Conservation (phyloP, 1,140 invertebrate genomes). For the Oreohelix idahoensis region DNA sequence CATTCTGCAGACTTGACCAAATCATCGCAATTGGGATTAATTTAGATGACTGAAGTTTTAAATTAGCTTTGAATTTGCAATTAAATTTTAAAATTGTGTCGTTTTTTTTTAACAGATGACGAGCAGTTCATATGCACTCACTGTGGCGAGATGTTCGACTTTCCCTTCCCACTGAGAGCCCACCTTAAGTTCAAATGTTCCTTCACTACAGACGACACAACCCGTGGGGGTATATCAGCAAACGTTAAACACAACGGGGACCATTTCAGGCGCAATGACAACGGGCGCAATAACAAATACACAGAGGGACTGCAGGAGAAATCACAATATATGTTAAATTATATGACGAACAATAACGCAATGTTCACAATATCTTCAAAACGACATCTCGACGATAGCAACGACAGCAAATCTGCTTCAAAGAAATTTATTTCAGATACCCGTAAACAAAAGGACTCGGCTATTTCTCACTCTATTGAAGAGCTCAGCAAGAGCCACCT, state of each 20-base stretch:
- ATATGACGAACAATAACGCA: constrained; percentile 30
- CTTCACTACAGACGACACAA: constrained; percentile 17
- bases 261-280: background rate
- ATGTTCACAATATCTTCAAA: background rate
- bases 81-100: no score
- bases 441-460: background rate
- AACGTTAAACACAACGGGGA: background rate
- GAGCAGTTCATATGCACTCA: constrained; percentile 59
- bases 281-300: background rate
- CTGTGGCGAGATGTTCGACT: constrained; percentile 67
- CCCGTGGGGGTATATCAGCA: background rate
- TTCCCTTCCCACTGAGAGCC: constrained; percentile 64
- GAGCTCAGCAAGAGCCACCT: constrained; percentile 31
- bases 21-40: no score
- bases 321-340: background rate
- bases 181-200: constrained; percentile 68
- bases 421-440: background rate
- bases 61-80: no score
- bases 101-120: no score
- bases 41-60: no score
- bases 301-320: background rate
- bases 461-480: constrained; percentile 37
- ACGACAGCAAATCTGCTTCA: background rate
- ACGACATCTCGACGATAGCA: background rate
- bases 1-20: no score